Base-by-base conservation (phyloP, 2,113 vertebrate genomes). In the Gymnarchus niloticus region DNA sequence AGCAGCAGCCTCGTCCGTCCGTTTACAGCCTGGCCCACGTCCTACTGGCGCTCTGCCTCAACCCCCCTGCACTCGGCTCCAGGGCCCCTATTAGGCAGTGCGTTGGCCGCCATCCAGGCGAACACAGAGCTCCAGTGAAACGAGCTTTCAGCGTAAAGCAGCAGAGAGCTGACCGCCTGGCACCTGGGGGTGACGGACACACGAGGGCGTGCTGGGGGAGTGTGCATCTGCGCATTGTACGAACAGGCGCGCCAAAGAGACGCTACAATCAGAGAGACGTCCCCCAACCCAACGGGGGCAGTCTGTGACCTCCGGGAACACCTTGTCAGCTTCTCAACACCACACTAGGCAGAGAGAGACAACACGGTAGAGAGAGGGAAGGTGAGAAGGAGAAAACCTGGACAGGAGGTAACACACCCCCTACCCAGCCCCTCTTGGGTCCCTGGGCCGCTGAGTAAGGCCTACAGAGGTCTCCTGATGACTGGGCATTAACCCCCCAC, bases 51-150 rank as follows among this genome's bases (percentile, higher is more conserved):
- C 48, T 54, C 19, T 6, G 80, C 28, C 28, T 19, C 28, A 7
- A 83, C 85, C 85, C 90, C 88, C 91, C 87, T 89, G 91, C 78
- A 25, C 7, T n/a, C 25, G 23, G 78, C 78, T 81, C 48, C 80
- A 81, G 80, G 80, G 80, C 80, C 80, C 49, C 25, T n/a, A 81
- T 81, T 54, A 81, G 48, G 80, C 80, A 37, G 25, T 65, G 82
- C 76, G 80, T 81, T 81, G 80, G 80, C 80, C 12, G 49, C 80
- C 80, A 19, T 81, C 80, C 80, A 81, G 25, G n/a, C 25, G 49
- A 54, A 52, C 48, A 81, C 80, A 81, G 33, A 81, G 80, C n/a
- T 48, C 73, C 48, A 52, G 51, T 52, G 48, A 81, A 81, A 81
- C 14, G 28, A 49, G 51, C 80, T 54, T 81, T 54, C 80, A 28